Evolutionary conservation across 2,797 vertebrate species (phyloP).

Genomic region (Crenichthys baileyi): DNA sequence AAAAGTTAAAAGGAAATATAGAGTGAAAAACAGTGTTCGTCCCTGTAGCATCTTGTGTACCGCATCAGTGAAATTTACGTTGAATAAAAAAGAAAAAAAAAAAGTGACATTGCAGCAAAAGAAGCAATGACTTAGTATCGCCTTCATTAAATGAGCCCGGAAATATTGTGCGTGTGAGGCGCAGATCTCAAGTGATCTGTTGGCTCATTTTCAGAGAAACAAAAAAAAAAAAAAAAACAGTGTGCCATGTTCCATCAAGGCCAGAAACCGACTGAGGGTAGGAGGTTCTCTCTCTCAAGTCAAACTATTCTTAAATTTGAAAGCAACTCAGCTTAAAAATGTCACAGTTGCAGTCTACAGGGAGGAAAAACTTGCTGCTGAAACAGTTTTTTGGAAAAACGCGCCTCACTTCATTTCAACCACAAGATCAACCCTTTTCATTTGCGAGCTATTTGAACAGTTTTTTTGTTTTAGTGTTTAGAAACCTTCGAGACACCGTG

Average conservation of each 20-base stretch:
- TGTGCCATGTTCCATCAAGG: constrained; percentile 68
- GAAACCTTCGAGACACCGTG: constrained; percentile 64
- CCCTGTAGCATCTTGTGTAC: constrained; percentile 63
- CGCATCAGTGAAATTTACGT: constrained; percentile 62
- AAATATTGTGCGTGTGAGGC: constrained; percentile 76
- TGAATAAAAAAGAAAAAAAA: constrained; percentile 19
- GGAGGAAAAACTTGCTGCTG: constrained; percentile 42
- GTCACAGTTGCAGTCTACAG: constrained; percentile 42
- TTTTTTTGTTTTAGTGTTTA: constrained; percentile 64
- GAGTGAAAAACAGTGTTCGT: constrained; percentile 76
- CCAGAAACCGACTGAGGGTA: constrained; percentile 69
- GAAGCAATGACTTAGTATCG: constrained; percentile 34
- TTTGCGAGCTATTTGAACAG: constrained; percentile 47
- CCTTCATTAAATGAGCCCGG: constrained; percentile 66
- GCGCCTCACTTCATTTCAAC: constrained; percentile 47
- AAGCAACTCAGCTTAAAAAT: constrained; percentile 46
- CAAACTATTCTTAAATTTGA: constrained; percentile 49
- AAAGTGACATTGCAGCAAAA: constrained; percentile 53
- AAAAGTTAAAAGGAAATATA: constrained; percentile 25
- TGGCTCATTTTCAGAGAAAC: constrained; percentile 47
- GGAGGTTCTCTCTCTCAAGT: constrained; percentile 49
- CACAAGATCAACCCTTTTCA: constrained; percentile 43
- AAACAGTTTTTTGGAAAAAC: constrained; percentile 47
- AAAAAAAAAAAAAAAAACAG: constrained; percentile 16
- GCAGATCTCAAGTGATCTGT: constrained; percentile 78